phyloP scores from a whole-genome alignment of 35 echinoderm and acorn worm genomes.

The Lytechinus variegatus region DNA sequence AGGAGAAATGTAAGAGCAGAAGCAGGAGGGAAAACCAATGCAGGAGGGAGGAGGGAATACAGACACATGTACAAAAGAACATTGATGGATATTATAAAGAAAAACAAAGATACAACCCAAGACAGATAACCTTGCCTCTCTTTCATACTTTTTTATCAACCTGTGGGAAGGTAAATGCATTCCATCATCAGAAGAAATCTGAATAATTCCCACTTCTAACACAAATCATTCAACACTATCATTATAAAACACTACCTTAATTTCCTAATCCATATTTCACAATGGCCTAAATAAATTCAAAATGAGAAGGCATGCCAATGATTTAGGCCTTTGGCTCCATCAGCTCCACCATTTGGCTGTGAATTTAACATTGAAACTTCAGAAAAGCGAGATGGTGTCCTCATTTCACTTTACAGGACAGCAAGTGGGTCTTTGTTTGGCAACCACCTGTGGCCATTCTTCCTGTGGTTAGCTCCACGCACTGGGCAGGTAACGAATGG shows the following conservation, averaged over 20 bases:
- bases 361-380: slow-evolving; percentile 5
- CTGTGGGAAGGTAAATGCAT: neutral
- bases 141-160: neutral
- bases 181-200: neutral
- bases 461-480: neutral
- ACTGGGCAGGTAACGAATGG: neutral
- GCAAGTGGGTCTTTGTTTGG: neutral
- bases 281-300: neutral
- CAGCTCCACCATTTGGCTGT: neutral
- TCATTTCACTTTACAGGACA: neutral
- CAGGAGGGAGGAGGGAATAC: too few species aligned
- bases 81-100: neutral
- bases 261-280: neutral
- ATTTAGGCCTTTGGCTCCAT: neutral
- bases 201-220: neutral
- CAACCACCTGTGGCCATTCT: neutral
- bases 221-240: neutral
- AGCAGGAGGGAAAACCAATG: too few species aligned
- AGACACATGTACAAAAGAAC: neutral
- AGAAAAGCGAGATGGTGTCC: neutral
- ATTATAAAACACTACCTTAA: neutral
- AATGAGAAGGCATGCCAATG: neutral
- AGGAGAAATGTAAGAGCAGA: neutral
- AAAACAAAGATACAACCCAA: neutral
- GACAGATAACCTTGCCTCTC: neutral